Evolutionary conservation across 2,888 invertebrate genomes (phyloP).

Genomic region (Elegia similella): DNA sequence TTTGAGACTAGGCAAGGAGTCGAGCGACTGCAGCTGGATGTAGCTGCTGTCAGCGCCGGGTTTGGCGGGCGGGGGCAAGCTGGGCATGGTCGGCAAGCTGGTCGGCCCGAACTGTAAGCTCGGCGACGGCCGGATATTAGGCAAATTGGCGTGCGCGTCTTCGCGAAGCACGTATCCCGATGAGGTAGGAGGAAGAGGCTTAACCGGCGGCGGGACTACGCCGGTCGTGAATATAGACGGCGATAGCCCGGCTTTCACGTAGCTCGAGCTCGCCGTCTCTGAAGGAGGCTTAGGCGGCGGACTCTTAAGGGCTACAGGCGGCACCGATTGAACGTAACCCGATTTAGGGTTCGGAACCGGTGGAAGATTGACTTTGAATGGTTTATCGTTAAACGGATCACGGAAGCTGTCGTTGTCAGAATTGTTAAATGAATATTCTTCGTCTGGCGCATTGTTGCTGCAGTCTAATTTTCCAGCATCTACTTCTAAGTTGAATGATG

Average conservation of each 20-base stretch:
- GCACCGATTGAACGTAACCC: conserved; percentile 57
- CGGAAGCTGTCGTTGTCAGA: conserved; percentile 54
- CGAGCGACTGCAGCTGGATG: conserved; percentile 70
- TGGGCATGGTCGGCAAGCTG: conserved; percentile 71
- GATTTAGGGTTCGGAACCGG: conserved; percentile 45
- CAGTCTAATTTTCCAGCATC: conserved; percentile 49
- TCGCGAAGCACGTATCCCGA: conserved; percentile 69
- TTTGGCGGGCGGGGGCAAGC: conserved; percentile 64
- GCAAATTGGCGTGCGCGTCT: conserved; percentile 58
- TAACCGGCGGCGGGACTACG: conserved; percentile 41
- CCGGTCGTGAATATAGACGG: conserved; percentile 66
- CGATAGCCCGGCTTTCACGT: conserved; percentile 69
- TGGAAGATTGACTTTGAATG: conserved; percentile 24
- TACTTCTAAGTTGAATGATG: conserved; percentile 62
- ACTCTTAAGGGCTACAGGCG: conserved; percentile 31
- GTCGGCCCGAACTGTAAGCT: conserved; percentile 63
- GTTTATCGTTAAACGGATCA: conserved; percentile 55
- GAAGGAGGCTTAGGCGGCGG: conserved; percentile 33
- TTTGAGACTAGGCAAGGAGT: conserved; percentile 68
- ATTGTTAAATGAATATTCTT: conserved; percentile 44
- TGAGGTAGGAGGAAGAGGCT: conserved; percentile 46
- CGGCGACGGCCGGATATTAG: conserved; percentile 56
- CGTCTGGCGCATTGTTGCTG: conserved; percentile 41
- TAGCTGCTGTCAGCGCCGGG: conserved; percentile 62
- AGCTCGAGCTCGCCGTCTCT: conserved; percentile 64